Conservation (phyloP, 2,888 invertebrate genomes). For the Idaea straminata region DNA sequence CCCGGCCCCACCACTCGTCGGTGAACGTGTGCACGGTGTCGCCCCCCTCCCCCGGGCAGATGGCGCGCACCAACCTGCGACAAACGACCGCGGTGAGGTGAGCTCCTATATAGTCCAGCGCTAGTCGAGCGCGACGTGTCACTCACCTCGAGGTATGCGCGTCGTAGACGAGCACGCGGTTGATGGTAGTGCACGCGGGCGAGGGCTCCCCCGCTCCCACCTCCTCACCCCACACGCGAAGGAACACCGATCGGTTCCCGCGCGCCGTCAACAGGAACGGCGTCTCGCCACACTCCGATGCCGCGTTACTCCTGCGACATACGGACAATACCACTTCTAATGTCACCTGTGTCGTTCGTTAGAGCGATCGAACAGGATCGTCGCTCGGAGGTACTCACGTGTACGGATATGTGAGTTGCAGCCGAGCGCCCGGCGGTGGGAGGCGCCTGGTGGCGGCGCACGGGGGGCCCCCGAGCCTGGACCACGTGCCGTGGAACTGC, state of each 20-base stretch:
- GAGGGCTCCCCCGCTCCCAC: slow-evolving; percentile 83
- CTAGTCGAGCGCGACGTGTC: background rate
- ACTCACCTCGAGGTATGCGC: slow-evolving; percentile 81
- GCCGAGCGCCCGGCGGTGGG: slow-evolving; percentile 49
- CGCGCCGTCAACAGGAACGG: slow-evolving; percentile 91
- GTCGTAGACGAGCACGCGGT: slow-evolving; percentile 90
- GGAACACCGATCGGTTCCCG: slow-evolving; percentile 88
- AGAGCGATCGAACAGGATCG: background rate
- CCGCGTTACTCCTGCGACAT: slow-evolving; percentile 34
- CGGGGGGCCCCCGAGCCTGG: slow-evolving; percentile 29
- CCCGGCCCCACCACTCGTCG: slow-evolving; percentile 84
- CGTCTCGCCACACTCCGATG: slow-evolving; percentile 84
- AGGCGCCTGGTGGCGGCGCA: slow-evolving; percentile 48
- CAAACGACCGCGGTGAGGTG: slow-evolving; percentile 36
- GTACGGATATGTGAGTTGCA: slow-evolving; percentile 62
- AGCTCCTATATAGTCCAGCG: background rate
- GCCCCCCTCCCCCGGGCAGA: slow-evolving; percentile 83
- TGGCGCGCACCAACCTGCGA: slow-evolving; percentile 77
- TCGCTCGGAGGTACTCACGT: slow-evolving; percentile 33
- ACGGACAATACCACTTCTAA: background rate
- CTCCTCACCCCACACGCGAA: slow-evolving; percentile 91
- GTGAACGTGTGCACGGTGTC: slow-evolving; percentile 87
- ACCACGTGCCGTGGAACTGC: slow-evolving; percentile 86
- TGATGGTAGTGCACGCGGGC: slow-evolving; percentile 86
- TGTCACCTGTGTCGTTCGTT: background rate